phyloP scores from a whole-genome alignment of 2,888 invertebrate genomes.

The Cryptocephalus primarius region DNA sequence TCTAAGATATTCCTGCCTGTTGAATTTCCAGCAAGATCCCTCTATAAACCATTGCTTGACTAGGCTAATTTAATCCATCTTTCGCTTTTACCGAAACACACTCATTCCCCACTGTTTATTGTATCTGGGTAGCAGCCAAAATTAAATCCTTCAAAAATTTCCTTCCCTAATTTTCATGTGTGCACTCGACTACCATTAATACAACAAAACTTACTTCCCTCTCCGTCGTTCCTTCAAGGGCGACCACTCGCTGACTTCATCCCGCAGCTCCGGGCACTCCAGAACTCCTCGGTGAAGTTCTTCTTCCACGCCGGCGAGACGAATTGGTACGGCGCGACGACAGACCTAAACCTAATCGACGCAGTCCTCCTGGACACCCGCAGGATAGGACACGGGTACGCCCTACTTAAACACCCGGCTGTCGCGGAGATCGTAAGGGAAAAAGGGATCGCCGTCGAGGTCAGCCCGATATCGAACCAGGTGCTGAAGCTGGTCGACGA shows the following conservation, averaged over 20 bases:
- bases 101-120: too few relatives aligned
- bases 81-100: too few relatives aligned
- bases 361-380: constrained; percentile 62
- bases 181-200: too few relatives aligned
- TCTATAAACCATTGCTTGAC: too few relatives aligned
- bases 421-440: constrained; percentile 46
- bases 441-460: constrained; percentile 57
- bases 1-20: too few relatives aligned
- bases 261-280: constrained; percentile 22
- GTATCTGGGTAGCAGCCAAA: too few relatives aligned
- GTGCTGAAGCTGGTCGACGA: constrained; percentile 57
- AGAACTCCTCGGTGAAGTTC: constrained; percentile 18
- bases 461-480: constrained; percentile 70
- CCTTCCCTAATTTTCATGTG: too few relatives aligned
- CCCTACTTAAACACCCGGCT: constrained; percentile 59
- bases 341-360: constrained; percentile 65
- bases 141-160: too few relatives aligned
- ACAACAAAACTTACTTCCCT: too few relatives aligned
- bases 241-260: constrained; percentile 44
- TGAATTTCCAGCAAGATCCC: too few relatives aligned
- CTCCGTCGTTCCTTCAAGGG: too few relatives aligned
- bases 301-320: constrained; percentile 53
- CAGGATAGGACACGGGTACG: constrained; percentile 70
- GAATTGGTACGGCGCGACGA: constrained; percentile 54
- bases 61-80: too few relatives aligned